Evolutionary conservation across 2,888 invertebrate genomes (phyloP).

Genomic region (Drosophila phalerata): DNA sequence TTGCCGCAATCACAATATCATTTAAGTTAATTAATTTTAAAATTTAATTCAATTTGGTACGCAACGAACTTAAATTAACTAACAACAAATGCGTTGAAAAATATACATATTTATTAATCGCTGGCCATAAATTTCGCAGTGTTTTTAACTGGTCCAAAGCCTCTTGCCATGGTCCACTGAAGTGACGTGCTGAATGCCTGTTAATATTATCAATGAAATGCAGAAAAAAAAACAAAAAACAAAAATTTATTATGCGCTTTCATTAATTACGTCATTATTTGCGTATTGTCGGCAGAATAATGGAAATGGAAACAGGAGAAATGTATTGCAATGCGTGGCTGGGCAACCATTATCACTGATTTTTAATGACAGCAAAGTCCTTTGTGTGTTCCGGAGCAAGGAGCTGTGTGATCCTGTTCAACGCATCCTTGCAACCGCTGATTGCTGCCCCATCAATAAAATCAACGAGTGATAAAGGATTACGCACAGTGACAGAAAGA

Average conservation of each 20-base stretch:
- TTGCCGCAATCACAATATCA: conserved; percentile 32
- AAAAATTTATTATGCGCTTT: conserved; percentile 52
- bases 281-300: conserved; percentile 58
- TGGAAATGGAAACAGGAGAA: neutral
- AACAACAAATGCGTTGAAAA: conserved; percentile 34
- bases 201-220: conserved; percentile 61
- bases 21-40: conserved; percentile 50
- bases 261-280: conserved; percentile 78
- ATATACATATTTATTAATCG: conserved; percentile 17
- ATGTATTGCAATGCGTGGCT: conserved; percentile 25
- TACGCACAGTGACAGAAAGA: conserved; percentile 27
- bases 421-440: conserved; percentile 44
- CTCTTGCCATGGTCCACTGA: conserved; percentile 20
- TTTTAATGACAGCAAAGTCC: conserved; percentile 42
- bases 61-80: conserved; percentile 44
- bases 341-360: conserved; percentile 50
- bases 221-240: conserved; percentile 14
- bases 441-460: conserved; percentile 66
- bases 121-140: conserved; percentile 36
- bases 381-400: conserved; percentile 23
- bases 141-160: conserved; percentile 19
- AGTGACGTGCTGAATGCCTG: conserved; percentile 59
- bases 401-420: conserved; percentile 26
- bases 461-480: conserved; percentile 59
- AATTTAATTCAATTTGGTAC: conserved; percentile 55